Conservation (phyloP, 2,888 invertebrate genomes). For the Ornithoptera alexandrae region DNA sequence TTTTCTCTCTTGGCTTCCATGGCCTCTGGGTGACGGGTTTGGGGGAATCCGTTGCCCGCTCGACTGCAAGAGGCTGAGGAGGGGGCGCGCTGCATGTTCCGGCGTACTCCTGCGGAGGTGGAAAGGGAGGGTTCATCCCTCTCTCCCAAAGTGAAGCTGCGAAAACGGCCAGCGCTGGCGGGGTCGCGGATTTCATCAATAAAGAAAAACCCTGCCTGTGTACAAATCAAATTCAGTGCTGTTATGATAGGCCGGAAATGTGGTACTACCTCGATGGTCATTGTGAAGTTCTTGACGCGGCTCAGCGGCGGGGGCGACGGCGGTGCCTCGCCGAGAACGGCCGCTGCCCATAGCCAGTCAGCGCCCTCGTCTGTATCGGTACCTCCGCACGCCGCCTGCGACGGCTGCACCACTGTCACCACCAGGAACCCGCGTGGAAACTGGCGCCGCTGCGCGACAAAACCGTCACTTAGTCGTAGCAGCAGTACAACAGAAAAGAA, state of each 20-base stretch:
- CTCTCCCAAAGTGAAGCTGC: too few relatives aligned
- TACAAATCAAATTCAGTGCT: neutral
- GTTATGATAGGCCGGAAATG: neutral
- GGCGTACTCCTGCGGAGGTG: too few relatives aligned
- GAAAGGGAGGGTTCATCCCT: too few relatives aligned
- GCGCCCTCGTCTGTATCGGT: conserved; percentile 32
- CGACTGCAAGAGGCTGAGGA: too few relatives aligned
- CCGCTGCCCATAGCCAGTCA: conserved; percentile 61
- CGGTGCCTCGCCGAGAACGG: conserved; percentile 34
- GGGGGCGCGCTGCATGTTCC: too few relatives aligned
- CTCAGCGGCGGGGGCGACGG: conserved; percentile 20
- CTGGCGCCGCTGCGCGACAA: conserved; percentile 44
- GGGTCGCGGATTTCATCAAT: too few relatives aligned
- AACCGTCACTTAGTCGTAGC: neutral
- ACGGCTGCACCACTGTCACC: conserved; percentile 46
- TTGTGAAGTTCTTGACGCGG: conserved; percentile 44
- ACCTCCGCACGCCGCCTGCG: conserved; percentile 49
- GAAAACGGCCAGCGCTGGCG: too few relatives aligned
- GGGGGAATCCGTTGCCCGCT: too few relatives aligned
- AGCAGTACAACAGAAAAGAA: neutral
- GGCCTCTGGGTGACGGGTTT: too few relatives aligned
- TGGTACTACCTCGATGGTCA: conserved; percentile 44
- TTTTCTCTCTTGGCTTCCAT: too few relatives aligned
- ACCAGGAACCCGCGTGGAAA: conserved; percentile 66
- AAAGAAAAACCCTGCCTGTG: too few relatives aligned